These are phyloP conservation scores for Melieria omissa DNA, from an alignment of 2,888 invertebrate species.

Conservation along the genomic window DNA sequence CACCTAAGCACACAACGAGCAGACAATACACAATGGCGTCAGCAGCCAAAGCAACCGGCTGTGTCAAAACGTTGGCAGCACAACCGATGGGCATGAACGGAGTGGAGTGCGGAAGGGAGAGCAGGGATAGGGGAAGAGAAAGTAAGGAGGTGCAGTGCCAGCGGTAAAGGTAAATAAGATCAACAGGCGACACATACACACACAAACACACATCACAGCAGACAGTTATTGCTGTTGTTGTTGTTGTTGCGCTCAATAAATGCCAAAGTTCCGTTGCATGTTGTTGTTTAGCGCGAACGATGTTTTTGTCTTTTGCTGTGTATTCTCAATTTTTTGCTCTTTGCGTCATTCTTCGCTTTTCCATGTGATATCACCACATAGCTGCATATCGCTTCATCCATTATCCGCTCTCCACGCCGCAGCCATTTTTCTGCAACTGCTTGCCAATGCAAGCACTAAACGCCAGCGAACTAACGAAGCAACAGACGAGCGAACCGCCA, in stretches of 20 bases:
- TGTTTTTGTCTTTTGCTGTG: too few species aligned
- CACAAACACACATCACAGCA: not conserved
- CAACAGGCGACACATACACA: not conserved
- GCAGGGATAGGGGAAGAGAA: not conserved
- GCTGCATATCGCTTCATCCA: not conserved
- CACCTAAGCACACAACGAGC: too few species aligned
- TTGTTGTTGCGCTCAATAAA: constrained; percentile 43
- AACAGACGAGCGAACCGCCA: too few species aligned
- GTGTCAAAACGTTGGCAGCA: too few species aligned
- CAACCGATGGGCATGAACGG: too few species aligned
- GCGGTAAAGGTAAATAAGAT: not conserved
- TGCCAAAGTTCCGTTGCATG: constrained; percentile 53
- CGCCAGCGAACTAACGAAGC: too few species aligned
- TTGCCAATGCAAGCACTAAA: not conserved
- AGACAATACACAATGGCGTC: too few species aligned
- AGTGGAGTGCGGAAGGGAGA: too few species aligned
- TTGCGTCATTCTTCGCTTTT: not conserved
- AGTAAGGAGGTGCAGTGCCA: not conserved
- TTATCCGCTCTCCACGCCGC: not conserved
- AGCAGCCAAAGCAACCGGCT: too few species aligned
- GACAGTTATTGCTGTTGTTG: not conserved
- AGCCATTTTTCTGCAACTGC: constrained; percentile 3
- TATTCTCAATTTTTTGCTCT: too few species aligned
- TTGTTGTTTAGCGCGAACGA: not conserved
- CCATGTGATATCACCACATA: not conserved